These are phyloP conservation scores for Chouioia cunea DNA, from an alignment of 2,888 invertebrate genomes.

Conservation along the genomic window DNA sequence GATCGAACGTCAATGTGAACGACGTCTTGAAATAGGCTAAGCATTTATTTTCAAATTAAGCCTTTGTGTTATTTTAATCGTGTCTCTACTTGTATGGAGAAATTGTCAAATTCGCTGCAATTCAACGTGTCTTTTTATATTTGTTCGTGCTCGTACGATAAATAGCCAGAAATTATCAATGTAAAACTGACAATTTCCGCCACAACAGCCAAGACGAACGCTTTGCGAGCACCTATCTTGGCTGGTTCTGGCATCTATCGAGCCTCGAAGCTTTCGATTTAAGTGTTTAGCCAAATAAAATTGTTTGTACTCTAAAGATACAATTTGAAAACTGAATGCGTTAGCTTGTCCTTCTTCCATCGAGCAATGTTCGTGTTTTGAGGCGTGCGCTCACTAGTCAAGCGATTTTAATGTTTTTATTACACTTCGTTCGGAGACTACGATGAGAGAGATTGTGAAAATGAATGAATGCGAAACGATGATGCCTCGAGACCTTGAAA, in stretches of 20 bases:
- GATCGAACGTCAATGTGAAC: slow-evolving; percentile 17
- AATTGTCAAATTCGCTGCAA: background rate
- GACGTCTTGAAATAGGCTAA: slow-evolving; percentile 26
- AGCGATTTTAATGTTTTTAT: slow-evolving; percentile 65
- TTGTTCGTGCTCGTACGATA: no score
- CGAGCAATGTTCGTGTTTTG: slow-evolving; percentile 49
- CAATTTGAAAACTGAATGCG: slow-evolving; percentile 14
- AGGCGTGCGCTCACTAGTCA: slow-evolving; percentile 67
- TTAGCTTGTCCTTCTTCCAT: slow-evolving; percentile 36
- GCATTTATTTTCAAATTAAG: slow-evolving; percentile 26
- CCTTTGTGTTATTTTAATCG: slow-evolving; percentile 14
- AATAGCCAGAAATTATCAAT: no score
- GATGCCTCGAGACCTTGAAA: slow-evolving; percentile 18
- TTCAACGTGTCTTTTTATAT: slow-evolving; percentile 18
- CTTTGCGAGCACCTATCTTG: no score
- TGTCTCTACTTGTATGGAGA: slow-evolving; percentile 7
- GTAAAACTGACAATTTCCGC: no score
- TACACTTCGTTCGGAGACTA: slow-evolving; percentile 55
- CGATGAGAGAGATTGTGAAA: slow-evolving; percentile 50
- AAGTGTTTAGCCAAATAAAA: slow-evolving; percentile 30
- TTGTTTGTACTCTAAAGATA: background rate
- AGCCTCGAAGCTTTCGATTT: slow-evolving; percentile 19
- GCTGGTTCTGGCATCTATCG: no score
- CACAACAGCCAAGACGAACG: no score
- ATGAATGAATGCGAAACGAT: slow-evolving; percentile 39